Evolutionary conservation across 2,113 vertebrate species (phyloP), one percentile per base, ranked within the genome.

Genomic region (Nothoprocta pentlandii): DNA sequence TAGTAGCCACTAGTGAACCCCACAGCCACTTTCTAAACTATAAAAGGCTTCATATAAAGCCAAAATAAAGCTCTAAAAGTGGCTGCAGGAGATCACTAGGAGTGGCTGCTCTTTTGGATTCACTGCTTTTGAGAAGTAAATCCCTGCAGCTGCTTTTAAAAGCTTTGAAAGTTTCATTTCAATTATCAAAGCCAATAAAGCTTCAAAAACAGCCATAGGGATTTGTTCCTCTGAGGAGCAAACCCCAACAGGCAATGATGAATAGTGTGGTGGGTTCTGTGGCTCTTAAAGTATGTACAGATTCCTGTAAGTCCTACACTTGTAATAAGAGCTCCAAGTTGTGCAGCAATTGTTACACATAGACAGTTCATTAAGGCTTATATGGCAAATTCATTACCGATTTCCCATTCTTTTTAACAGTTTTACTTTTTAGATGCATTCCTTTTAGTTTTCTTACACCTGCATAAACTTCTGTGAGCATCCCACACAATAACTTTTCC

Each of bases 121-220:
- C 96, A 51, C 88, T 91, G 90, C 91, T 96, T 96, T 94, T 92
- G 86, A 96, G 90, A 95, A 94, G 93, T 87, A 96, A 96, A 93
- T 96, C 95, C 95, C 92, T 83, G 92, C 88, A 94, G 95, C 94
- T 94, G 94, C 89, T 93, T 80, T 91, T 89, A 92, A 96, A 97
- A 93, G 90, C 93, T 94, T 95, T 96, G 75, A 85, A 96, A 94
- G 92, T 93, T 96, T 96, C 92, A 92, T 79, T 96, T 95, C 94
- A 93, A 93, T 96, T 96, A 97, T 85, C 92, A 97, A 96, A 97
- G 92, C 70, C 86, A 96, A 95, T 95, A 95, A 95, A 97, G 92
- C 95, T 97, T 92, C 96, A 92, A 80, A 96, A 96, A 86, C 88
- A 96, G 93, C 96, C 93, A 95, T 58, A 54, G 92, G 95, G 96